Evolutionary conservation across 2,888 invertebrate genomes (phyloP), one percentile per base, ranked within the genome.

Genomic region (Plebejus melissa): DNA sequence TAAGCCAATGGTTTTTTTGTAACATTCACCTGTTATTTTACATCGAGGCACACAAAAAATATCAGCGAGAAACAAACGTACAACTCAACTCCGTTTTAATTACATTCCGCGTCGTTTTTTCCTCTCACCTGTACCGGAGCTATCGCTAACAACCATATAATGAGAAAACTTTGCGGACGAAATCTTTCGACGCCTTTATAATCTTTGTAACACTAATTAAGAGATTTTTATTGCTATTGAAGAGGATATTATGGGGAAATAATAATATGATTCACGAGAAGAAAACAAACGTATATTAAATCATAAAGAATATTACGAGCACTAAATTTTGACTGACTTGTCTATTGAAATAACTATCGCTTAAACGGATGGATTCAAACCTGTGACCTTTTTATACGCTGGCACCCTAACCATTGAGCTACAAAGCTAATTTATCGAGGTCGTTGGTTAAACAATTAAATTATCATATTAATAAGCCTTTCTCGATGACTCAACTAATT

Each of bases 111-210:
- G 82, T 82, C 79, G 81, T 80, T 80, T 80, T 81, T 85, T 80
- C 77, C 83, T 82, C 80, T 83, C 85, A 85, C 86, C 85, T 87
- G 82, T 78, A 77, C 78, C 54, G 54, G 16, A 16, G 54, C 82
- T 85, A 84, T 84, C 85, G 77, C 82, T 84, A 84, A 85, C 84
- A 81, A 83, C 80, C 81, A 77, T 83, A 83, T 88, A 88, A 88
- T 88, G 88, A 88, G 87, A 83, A 87, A 88, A 88, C 86, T 88
- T 88, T 28, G 32, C 36, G 83, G 78, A 80, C 80, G 77, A 75
- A 75, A 71, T 75, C 75, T 75, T 75, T 72, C 71, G 22, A 50
- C 54, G 72, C 54, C 65, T 54, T 41, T 70, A 32, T 32, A 72
- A 72, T 72, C 50, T 32, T 54, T 32, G 50, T 54, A 70, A 75